phyloP scores from a whole-genome alignment of 2,113 vertebrate species.

The Oryzias woworae region DNA sequence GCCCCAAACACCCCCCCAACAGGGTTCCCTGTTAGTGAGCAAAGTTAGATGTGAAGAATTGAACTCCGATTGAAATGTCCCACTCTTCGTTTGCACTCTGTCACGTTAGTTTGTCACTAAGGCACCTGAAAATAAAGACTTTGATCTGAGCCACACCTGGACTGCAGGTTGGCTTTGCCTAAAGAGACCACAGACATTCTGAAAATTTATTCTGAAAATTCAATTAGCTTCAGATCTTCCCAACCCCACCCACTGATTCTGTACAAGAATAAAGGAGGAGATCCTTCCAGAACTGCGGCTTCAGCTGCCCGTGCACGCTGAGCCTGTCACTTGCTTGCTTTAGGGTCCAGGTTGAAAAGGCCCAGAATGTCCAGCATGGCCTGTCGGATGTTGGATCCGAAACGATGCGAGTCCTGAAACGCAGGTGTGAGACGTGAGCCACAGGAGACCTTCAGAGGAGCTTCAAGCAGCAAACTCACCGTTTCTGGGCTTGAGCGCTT shows the following conservation, averaged over 20 bases:
- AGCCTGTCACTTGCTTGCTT: conserved; percentile 73
- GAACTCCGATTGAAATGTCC: conserved; percentile 5
- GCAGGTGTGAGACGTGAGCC: background rate
- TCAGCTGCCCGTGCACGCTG: background rate
- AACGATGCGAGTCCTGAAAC: conserved; percentile 90
- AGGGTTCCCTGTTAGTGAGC: conserved; percentile 27
- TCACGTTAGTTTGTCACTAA: conserved; percentile 61
- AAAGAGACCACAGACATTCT: conserved; percentile 24
- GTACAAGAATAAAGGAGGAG: conserved; percentile 28
- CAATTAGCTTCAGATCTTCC: conserved; percentile 47
- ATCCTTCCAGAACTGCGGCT: background rate
- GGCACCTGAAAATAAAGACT: conserved; percentile 66
- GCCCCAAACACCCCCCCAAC: conserved; percentile 15
- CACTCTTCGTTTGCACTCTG: conserved; percentile 41
- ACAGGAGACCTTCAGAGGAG: background rate
- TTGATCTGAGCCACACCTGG: conserved; percentile 51
- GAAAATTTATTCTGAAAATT: conserved; percentile 36
- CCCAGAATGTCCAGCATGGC: conserved; percentile 85
- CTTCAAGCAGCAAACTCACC: conserved; percentile 69
- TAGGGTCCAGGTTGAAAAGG: conserved; percentile 82
- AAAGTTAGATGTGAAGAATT: conserved; percentile 5
- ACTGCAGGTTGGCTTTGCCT: conserved; percentile 31
- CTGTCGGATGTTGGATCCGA: conserved; percentile 83
- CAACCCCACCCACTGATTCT: conserved; percentile 45
- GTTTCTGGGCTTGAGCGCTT: conserved; percentile 92